Conservation (phyloP, 2,113 vertebrate genomes). For the Beaufortia kweichowensis region DNA sequence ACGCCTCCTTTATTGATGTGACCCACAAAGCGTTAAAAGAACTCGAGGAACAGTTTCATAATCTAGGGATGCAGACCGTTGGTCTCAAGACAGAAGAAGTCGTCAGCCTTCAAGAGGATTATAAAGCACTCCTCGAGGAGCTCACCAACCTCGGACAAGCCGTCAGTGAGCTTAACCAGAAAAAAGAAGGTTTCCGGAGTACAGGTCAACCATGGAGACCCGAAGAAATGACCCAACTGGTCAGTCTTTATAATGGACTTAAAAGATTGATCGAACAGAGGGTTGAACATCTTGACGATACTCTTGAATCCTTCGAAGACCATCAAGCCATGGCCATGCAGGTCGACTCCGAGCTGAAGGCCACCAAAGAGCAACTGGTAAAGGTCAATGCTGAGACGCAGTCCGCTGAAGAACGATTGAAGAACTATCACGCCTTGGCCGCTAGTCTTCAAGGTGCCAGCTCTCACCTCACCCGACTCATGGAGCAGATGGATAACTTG, state of each 20-base stretch:
- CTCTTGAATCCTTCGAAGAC: conserved; percentile 74
- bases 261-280: conserved; percentile 80
- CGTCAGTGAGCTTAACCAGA: conserved; percentile 87
- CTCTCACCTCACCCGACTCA: conserved; percentile 81
- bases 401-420: conserved; percentile 89
- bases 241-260: conserved; percentile 75
- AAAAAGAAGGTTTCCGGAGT: conserved; percentile 89
- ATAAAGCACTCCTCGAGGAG: conserved; percentile 77
- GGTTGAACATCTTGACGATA: conserved; percentile 76
- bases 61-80: conserved; percentile 79
- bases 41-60: conserved; percentile 85
- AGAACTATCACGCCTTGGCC: conserved; percentile 85
- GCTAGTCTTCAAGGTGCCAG: conserved; percentile 86
- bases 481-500: conserved; percentile 85
- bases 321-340: conserved; percentile 76
- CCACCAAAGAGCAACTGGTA: conserved; percentile 74
- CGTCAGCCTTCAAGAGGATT: conserved; percentile 76
- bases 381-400: conserved; percentile 85
- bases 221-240: conserved; percentile 83
- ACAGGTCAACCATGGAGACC: conserved; percentile 86
- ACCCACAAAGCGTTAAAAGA: conserved; percentile 85
- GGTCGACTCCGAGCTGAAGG: conserved; percentile 77
- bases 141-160: conserved; percentile 78
- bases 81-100: conserved; percentile 77
- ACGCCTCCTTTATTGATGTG: conserved; percentile 84